phyloP scores from a whole-genome alignment of 1,140 invertebrate genomes.

The Calephelis virginiensis region DNA sequence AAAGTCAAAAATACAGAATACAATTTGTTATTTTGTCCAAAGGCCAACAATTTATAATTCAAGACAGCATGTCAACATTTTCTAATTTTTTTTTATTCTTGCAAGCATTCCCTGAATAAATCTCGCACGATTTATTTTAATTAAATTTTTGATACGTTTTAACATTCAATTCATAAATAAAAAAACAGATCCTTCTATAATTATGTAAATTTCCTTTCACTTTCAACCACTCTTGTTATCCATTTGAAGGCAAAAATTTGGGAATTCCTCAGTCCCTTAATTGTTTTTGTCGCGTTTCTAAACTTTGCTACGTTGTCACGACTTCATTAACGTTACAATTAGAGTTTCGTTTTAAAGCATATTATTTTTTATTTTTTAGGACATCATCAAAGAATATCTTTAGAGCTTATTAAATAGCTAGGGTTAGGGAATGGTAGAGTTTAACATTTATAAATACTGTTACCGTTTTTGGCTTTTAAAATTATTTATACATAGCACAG shows the following conservation, averaged over 20 bases:
- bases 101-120: not conserved
- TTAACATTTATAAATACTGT: too few relatives aligned
- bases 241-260: conserved; percentile 20
- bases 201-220: conserved; percentile 19
- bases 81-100: not conserved
- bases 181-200: conserved; percentile 17
- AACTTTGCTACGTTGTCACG: conserved; percentile 18
- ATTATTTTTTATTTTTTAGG: not conserved
- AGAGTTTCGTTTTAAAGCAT: not conserved
- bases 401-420: too few relatives aligned
- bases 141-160: conserved; percentile 3
- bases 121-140: not conserved
- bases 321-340: conserved; percentile 15
- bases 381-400: too few relatives aligned
- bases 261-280: conserved; percentile 17
- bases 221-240: conserved; percentile 13
- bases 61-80: not conserved
- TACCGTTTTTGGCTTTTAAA: too few relatives aligned
- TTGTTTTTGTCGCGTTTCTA: conserved; percentile 17
- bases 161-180: conserved; percentile 15
- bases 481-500: too few relatives aligned
- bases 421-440: too few relatives aligned
- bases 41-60: not conserved
- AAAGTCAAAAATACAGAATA: too few relatives aligned
- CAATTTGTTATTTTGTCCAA: too few relatives aligned